phyloP scores from a whole-genome alignment of 2,113 vertebrate genomes.

The Synodontis membranacea region DNA sequence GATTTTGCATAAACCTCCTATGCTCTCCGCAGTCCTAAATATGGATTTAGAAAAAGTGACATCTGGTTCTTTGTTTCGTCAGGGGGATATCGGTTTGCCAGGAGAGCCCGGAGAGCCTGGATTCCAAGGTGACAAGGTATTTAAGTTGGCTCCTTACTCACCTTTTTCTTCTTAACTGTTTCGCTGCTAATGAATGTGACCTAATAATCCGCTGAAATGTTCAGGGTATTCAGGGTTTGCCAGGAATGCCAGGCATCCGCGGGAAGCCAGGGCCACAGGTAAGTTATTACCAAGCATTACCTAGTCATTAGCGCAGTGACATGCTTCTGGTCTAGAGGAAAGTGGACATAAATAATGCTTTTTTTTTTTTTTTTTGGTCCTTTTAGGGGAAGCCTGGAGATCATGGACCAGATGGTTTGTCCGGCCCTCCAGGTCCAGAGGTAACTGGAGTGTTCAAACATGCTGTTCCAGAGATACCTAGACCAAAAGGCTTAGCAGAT shows the following conservation, averaged over 20 bases:
- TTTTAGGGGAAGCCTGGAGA: constrained; percentile 86
- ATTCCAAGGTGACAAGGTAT: constrained; percentile 96
- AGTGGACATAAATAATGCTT: not conserved
- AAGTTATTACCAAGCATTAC: constrained; percentile 56
- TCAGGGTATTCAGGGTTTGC: constrained; percentile 84
- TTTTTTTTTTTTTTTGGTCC: constrained; percentile 33
- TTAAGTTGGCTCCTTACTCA: not conserved
- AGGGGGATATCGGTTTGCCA: constrained; percentile 88
- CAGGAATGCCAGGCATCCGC: constrained; percentile 79
- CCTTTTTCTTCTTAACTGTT: not conserved
- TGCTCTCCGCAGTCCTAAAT: not conserved
- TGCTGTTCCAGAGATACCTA: not conserved
- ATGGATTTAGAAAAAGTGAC: constrained; percentile 15
- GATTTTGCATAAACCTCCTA: not conserved
- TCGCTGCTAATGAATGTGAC: constrained; percentile 18
- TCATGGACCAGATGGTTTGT: constrained; percentile 80
- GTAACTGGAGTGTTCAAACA: constrained; percentile 66
- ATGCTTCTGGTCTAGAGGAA: not conserved
- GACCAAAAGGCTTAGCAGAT: not conserved
- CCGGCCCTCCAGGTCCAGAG: constrained; percentile 86
- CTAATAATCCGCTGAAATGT: constrained; percentile 32
- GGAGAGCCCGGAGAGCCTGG: constrained; percentile 88
- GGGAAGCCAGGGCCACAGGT: constrained; percentile 87
- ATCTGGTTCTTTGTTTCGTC: constrained; percentile 39
- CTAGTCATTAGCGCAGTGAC: not conserved